Base-by-base conservation (phyloP, 2,888 invertebrate species). In the Acleris cristana region DNA sequence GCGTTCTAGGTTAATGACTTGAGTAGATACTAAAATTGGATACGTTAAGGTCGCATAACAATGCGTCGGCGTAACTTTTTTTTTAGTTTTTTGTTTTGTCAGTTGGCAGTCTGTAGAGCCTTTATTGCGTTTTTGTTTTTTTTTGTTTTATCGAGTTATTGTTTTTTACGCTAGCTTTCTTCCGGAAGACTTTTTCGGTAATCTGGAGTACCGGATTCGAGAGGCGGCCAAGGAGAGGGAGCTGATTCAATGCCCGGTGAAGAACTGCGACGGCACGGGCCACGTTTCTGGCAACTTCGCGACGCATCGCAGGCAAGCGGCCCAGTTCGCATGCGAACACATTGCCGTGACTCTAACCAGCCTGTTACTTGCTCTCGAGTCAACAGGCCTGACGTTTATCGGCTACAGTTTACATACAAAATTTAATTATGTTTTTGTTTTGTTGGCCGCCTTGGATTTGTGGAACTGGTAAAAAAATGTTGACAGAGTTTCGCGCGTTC, bases 251-350 rank as follows among this genome's bases (percentile, higher is more conserved):
- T 97, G 97, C 86, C 97, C 96, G 72, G 96, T 96, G 78, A 93
- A 93, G 84, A 94, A 94, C 93, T 97, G 97, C 94, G 97, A 97
- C 93, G 97, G 97, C 80, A 95, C 96, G 91, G 97, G 97, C 83
- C 97, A 97, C 94, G 94, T 97, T 86, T 97, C 97, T 80, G 97
- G 97, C 84, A 97, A 96, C 95, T 97, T 97, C 95, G 95, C 96
- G 79, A 96, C 97, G 77, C 97, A 97, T 93, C 95, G 97, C 94
- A 97, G 96, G 95, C 95, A 95, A 95, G 95, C 94, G 86, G 76
- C 74, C 72, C 75, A 74, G 70, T 74, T 74, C 75, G 83, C 48
- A 58, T 18, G 63, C 63, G 56, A 49, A 64, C 74, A 79, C 72
- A 75, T 72, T 73, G 80, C 89, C 93, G 83, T 90, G 93, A 82